These are phyloP conservation scores for Chaitophorus viminalis DNA, from an alignment of 2,888 invertebrate genomes.

Conservation along the genomic window DNA sequence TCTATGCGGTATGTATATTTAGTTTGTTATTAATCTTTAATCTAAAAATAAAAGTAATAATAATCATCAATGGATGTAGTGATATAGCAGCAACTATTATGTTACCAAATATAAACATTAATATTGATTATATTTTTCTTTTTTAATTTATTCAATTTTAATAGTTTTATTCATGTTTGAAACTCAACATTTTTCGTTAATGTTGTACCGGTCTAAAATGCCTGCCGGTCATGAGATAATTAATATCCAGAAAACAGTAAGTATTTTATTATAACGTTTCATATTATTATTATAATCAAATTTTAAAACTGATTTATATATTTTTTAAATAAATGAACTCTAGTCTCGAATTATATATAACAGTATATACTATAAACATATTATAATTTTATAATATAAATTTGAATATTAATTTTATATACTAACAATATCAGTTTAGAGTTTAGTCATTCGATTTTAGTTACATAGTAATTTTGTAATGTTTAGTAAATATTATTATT, in stretches of 20 bases:
- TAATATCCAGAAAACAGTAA: slow-evolving; percentile 10
- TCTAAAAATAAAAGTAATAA: not conserved
- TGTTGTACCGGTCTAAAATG: slow-evolving; percentile 28
- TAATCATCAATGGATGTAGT: not conserved
- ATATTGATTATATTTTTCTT: slow-evolving; percentile 7
- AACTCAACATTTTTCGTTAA: slow-evolving; percentile 26
- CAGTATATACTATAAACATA: not conserved
- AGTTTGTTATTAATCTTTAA: not conserved
- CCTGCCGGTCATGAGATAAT: slow-evolving; percentile 28
- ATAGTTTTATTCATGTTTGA: slow-evolving; percentile 14
- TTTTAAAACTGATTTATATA: slow-evolving; percentile 17
- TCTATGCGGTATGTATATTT: not conserved
- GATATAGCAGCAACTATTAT: slow-evolving; percentile 5
- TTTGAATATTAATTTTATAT: too few species aligned
- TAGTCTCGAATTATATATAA: not conserved
- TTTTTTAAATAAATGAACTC: slow-evolving; percentile 19
- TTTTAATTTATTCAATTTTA: slow-evolving; percentile 35
- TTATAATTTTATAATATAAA: too few species aligned
- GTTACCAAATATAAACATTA: slow-evolving; percentile 15
- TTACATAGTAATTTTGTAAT: too few species aligned
- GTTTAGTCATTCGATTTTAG: too few species aligned
- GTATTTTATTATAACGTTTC: not conserved
- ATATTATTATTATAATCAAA: not conserved
- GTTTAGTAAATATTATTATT: too few species aligned
- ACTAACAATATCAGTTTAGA: too few species aligned